Base-by-base conservation (phyloP, 2,113 vertebrate genomes). In the Takifugu flavidus region DNA sequence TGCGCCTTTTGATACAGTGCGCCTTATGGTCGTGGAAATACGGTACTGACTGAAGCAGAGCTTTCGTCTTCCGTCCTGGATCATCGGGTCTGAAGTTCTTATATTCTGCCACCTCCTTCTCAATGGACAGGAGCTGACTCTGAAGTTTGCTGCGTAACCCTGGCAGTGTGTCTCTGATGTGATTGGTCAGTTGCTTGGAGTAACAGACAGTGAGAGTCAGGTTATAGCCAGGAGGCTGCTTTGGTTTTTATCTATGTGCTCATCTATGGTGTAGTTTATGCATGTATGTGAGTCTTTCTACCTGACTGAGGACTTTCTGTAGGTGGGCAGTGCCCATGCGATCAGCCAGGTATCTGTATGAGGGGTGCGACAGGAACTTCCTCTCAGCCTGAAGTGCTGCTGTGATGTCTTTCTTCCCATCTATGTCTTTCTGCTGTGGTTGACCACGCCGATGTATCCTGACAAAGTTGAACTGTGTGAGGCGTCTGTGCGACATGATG, bases 21-120 rank as follows among this genome's bases (percentile, higher is more conserved):
- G 20, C 20, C 20, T 20, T 20, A 20, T 20, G 20, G 20, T 20
- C 20, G 20, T 20, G 20, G 20, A 20, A 20, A 20, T 20, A 20
- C 20, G 20, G 8, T 29, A 74, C 94, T 92, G 62, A 98, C 96
- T 98, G 96, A 49, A 98, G 93, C 80, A 98, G 87, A 71, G 96
- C 96, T 83, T 98, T 98, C 87, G 96, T 98, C 85, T 98, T 98
- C 79, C 96, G 94, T 0, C 94, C 88, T 0, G 96, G 96, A 74
- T 98, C 96, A 4, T 98, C 96, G 0, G 96, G 96, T 0, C 94
- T 92, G 71, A 96, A 98, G 87, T 90, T 94, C 89, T 97, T 98
- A 83, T 98, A 97, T 53, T 98, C 95, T 0, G 97, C 95, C 78
- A 98, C 96, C 82, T 98, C 96, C 74, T 98, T 98, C 88, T 98